Base-by-base conservation (phyloP, 1,140 invertebrate species). In the Microplitis mediator region DNA sequence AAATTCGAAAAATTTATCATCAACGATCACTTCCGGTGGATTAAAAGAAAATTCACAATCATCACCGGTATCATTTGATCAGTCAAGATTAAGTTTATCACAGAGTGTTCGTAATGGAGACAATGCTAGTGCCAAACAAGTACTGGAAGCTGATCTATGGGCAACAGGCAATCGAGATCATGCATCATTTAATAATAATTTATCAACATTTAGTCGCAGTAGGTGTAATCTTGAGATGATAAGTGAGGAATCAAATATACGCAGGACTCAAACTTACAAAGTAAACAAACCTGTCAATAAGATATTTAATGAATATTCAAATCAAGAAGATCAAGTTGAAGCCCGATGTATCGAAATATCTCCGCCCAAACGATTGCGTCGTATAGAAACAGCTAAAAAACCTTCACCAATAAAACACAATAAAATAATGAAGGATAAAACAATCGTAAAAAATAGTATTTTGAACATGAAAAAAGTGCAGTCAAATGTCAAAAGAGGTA, bases 101-200 rank as follows among this genome's bases (percentile, higher is more conserved):
- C 52, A 16, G 13, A 54, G 52, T 54, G 1, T 51, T 51, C 50
- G 11, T n/a, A 54, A 68, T 54, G 31, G 69, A 13, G 51, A 16
- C 5, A 58, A 76, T 69, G 45, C 62, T 11, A 76, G 77, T 5
- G 80, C 73, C 2, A 81, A 76, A 66, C 78, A 82, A 14, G 73
- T 82, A 9, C 63, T 84, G 3, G 82, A 82, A 67, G 83, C 82
- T 3, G 80, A 82, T 70, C 73, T 83, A 67, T 83, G 82, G 82
- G 76, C 68, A 0, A 69, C 69, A 71, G 68, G 68, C 72, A 70
- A 76, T 36, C 62, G 65, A 63, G 67, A 36, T 63, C n/a, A 69
- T 9, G 50, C 62, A 23, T 51, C 68, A 31, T 64, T 60, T 13
- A 54, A 36, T 64, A 9, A 11, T 39, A 39, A 39, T 11, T 9